phyloP scores from a whole-genome alignment of 2,888 invertebrate species.

The Cremastinae sp. region DNA sequence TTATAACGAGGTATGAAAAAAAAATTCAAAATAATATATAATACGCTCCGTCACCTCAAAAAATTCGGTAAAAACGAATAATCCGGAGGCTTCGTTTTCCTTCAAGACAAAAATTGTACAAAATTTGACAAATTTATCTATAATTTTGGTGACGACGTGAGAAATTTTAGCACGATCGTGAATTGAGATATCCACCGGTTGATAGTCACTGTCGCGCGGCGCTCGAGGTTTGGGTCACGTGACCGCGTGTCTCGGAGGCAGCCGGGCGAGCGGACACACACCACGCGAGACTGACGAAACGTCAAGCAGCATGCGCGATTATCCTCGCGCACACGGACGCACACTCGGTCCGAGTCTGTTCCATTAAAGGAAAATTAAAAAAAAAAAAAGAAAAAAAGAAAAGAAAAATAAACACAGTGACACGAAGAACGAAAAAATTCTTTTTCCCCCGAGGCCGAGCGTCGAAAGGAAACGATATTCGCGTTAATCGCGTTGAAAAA shows the following conservation, averaged over 20 bases:
- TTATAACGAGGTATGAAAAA: too few species aligned
- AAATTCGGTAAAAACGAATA: too few species aligned
- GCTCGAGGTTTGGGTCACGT: slow-evolving; percentile 55
- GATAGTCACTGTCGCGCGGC: slow-evolving; percentile 44
- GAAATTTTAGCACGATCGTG: slow-evolving; percentile 50
- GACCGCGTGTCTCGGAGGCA: slow-evolving; percentile 56
- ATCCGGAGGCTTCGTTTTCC: too few species aligned
- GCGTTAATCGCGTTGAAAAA: too few species aligned
- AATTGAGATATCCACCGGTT: slow-evolving; percentile 33
- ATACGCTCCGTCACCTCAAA: too few species aligned
- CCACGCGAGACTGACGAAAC: slow-evolving; percentile 65
- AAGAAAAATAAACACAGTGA: neutral
- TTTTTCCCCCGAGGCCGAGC: too few species aligned
- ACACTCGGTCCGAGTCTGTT: neutral
- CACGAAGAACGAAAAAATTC: neutral
- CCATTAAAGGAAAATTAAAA: neutral
- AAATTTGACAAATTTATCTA: too few species aligned
- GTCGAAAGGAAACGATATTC: too few species aligned
- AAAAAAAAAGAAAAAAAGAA: neutral
- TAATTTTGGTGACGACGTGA: too few species aligned
- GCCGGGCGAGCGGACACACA: slow-evolving; percentile 45
- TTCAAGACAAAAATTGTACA: too few species aligned
- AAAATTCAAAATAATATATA: too few species aligned
- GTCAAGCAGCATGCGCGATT: slow-evolving; percentile 66
- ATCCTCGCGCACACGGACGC: slow-evolving; percentile 39